phyloP scores from a whole-genome alignment of 2,113 vertebrate species.

The Murina feae region DNA sequence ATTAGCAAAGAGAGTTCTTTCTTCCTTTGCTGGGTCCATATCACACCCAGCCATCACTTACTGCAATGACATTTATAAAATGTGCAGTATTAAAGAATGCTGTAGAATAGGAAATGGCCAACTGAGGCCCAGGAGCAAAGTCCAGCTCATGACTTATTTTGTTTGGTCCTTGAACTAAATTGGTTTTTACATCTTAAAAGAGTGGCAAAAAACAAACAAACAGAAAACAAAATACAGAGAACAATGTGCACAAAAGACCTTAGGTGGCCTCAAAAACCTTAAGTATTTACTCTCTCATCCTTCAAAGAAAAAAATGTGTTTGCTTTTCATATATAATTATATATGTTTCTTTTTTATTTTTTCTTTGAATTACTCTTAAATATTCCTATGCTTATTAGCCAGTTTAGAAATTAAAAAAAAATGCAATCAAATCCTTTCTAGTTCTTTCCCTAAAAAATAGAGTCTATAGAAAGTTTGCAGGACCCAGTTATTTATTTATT shows the following conservation, averaged over 20 bases:
- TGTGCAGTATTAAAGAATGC: neutral
- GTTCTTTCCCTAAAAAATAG: neutral
- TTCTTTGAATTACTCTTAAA: neutral
- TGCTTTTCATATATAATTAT: neutral
- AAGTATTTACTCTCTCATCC: neutral
- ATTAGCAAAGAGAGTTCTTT: neutral
- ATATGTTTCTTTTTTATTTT: neutral
- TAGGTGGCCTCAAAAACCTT: neutral
- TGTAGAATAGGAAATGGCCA: neutral
- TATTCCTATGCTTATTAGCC: neutral
- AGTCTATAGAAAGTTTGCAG: neutral
- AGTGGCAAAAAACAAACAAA: neutral
- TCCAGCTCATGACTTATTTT: neutral
- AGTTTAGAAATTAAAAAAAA: neutral
- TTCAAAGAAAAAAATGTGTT: neutral
- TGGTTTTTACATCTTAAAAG: neutral
- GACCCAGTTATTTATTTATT: neutral
- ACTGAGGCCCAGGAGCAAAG: rapidly evolving
- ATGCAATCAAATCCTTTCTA: neutral
- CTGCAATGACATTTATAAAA: neutral
- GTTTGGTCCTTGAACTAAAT: neutral
- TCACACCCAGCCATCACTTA: neutral
- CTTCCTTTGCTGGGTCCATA: neutral
- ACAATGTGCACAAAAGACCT: neutral
- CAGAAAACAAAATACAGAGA: neutral